Conservation (phyloP, 2,797 vertebrate genomes). For the Tenualosa thibaudeaui region DNA sequence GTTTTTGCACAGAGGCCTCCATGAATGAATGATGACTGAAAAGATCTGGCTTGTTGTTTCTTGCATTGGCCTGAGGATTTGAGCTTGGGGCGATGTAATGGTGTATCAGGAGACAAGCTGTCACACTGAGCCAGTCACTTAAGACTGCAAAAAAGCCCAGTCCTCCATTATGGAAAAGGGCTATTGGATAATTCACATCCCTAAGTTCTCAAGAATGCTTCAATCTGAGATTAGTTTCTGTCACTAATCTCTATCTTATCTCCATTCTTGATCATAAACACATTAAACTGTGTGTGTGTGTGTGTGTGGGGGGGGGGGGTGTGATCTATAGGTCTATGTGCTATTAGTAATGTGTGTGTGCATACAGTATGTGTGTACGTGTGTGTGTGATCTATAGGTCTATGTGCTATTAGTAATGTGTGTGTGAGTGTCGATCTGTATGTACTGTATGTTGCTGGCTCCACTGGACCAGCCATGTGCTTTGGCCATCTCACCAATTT, state of each 20-base stretch:
- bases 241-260: too few relatives aligned
- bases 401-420: too few relatives aligned
- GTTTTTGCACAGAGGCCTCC: background rate
- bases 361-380: background rate
- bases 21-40: slow-evolving; percentile 16
- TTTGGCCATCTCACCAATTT: slow-evolving; percentile 43
- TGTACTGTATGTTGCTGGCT: background rate
- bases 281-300: background rate
- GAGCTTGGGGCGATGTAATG: background rate
- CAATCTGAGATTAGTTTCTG: too few relatives aligned
- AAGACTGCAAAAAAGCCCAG: background rate
- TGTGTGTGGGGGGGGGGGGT: background rate
- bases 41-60: background rate
- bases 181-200: background rate
- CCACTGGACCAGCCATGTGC: slow-evolving; percentile 30
- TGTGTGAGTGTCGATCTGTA: background rate
- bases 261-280: too few relatives aligned
- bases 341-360: background rate
- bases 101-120: background rate
- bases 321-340: too few relatives aligned
- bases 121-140: background rate
- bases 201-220: too few relatives aligned
- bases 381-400: too few relatives aligned
- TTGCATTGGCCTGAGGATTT: background rate
- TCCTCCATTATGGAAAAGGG: background rate